Evolutionary conservation across 2,113 vertebrate genomes (phyloP).

Genomic region (Gymnarchus niloticus): DNA sequence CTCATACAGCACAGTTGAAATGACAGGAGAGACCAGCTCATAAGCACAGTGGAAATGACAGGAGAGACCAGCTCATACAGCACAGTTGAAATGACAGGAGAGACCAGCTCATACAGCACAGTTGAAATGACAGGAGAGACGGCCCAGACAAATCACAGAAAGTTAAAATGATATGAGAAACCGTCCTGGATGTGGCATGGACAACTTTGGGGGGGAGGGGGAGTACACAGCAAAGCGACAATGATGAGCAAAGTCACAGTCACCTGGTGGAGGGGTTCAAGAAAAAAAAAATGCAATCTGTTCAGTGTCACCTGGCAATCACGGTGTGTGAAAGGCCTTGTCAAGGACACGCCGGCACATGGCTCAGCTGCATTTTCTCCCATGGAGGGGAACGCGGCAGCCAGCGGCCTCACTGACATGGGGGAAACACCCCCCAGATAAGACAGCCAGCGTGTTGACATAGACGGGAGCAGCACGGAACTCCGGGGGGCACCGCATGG

Average conservation of each 20-base stretch:
- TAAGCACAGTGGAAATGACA: no score
- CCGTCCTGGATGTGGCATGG: no score
- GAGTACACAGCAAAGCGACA: no score
- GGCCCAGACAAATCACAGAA: no score
- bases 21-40: no score
- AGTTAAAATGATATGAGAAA: no score
- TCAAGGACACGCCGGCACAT: background rate
- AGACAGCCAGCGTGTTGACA: conserved; percentile 6
- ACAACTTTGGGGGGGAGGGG: no score
- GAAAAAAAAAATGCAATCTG: background rate
- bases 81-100: no score
- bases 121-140: no score
- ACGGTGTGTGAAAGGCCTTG: background rate
- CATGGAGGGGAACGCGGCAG: background rate
- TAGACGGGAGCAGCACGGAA: conserved; percentile 26
- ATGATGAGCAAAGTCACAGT: background rate
- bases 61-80: no score
- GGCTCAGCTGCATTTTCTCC: conserved; percentile 19
- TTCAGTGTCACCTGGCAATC: background rate
- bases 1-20: no score
- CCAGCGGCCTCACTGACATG: background rate
- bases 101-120: no score
- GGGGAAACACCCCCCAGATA: conserved; percentile 20
- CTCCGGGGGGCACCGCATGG: background rate
- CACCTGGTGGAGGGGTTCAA: background rate